Conservation (phyloP, 2,888 invertebrate species). For the Archips xylosteana region DNA sequence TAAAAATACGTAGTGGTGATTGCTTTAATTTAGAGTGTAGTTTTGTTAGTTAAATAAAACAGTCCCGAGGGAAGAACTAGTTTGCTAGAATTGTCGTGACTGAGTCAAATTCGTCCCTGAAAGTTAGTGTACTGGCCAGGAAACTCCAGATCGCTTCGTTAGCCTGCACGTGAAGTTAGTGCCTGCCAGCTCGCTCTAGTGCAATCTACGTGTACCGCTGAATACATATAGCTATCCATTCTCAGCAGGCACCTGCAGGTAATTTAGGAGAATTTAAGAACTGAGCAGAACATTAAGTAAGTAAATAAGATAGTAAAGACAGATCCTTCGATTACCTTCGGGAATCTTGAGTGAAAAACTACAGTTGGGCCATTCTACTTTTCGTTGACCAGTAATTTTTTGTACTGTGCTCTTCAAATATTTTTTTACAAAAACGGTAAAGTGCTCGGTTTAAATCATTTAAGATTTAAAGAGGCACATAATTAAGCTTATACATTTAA, state of each 20-base stretch:
- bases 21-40: background rate
- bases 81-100: constrained; percentile 14
- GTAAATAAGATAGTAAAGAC: no score
- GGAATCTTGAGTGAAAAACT: no score
- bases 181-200: constrained; percentile 31
- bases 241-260: constrained; percentile 9
- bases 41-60: background rate
- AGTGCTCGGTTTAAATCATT: no score
- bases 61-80: background rate
- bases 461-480: no score
- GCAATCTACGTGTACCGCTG: constrained; percentile 23
- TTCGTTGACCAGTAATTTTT: no score
- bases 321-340: no score
- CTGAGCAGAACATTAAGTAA: no score
- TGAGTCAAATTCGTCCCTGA: constrained; percentile 23
- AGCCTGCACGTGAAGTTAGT: constrained; percentile 29
- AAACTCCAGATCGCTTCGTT: constrained; percentile 35
- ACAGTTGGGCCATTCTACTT: no score
- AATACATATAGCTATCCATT: constrained; percentile 32
- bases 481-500: no score
- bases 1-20: background rate
- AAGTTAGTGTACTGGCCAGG: constrained; percentile 16
- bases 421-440: no score
- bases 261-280: background rate
- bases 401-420: no score